Conservation (phyloP, 2,888 invertebrate genomes). For the Chloroclystis v-ata region DNA sequence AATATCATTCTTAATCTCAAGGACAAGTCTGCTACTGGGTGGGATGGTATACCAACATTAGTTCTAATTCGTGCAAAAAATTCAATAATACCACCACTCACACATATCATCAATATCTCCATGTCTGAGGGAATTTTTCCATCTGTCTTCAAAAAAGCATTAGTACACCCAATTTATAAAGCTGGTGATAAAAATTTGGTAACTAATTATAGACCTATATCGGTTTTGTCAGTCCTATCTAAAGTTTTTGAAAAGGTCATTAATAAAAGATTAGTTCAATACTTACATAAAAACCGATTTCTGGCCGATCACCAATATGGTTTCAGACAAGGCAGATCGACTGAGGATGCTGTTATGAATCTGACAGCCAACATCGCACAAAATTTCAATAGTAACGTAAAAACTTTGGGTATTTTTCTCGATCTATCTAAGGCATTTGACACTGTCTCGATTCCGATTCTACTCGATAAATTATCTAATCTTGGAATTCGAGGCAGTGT, state of each 20-base stretch:
- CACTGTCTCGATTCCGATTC: too few relatives aligned
- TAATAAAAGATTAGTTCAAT: constrained; percentile 6
- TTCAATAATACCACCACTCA: constrained; percentile 3
- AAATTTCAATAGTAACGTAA: constrained; percentile 1
- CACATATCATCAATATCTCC: constrained; percentile 9
- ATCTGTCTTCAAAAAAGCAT: constrained; percentile 12
- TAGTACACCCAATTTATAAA: constrained; percentile 18
- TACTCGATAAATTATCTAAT: too few relatives aligned
- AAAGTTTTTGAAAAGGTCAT: constrained; percentile 18
- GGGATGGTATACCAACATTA: constrained; percentile 12
- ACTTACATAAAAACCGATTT: constrained; percentile 1
- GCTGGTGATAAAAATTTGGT: constrained; percentile 6
- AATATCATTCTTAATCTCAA: constrained; percentile 4
- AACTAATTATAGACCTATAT: constrained; percentile 21
- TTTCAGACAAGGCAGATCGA: constrained; percentile 8
- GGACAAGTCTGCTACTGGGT: constrained; percentile 8
- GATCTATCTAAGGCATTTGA: constrained; percentile 13
- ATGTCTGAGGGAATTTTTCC: constrained; percentile 18
- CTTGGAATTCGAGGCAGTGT: too few relatives aligned
- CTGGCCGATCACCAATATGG: constrained; percentile 9
- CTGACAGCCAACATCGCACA: constrained; percentile 3
- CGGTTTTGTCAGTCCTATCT: constrained; percentile 12
- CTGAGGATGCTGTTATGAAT: constrained; percentile 11
- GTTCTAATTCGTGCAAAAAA: constrained; percentile 5
- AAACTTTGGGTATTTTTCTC: constrained; percentile 10